Conservation (phyloP, 2,113 vertebrate species). For the Ondatra zibethicus region DNA sequence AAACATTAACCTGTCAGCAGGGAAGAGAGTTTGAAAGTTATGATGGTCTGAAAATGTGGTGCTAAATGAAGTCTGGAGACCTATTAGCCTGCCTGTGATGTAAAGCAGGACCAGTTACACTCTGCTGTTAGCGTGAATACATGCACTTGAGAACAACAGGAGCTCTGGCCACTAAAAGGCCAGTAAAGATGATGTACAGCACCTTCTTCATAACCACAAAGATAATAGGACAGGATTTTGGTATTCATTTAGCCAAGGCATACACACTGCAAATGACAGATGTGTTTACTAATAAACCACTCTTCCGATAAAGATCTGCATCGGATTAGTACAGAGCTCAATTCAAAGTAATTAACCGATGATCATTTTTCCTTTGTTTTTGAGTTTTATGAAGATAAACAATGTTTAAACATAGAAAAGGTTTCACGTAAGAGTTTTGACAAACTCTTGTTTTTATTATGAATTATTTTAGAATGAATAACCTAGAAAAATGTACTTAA, state of each 20-base stretch:
- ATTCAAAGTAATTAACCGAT: not conserved
- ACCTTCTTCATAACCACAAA: constrained; percentile 41
- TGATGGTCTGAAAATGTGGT: constrained; percentile 77
- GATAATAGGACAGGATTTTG: not conserved
- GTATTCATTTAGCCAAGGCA: not conserved
- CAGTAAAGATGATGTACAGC: constrained; percentile 42
- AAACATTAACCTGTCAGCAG: constrained; percentile 87
- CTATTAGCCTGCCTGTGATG: constrained; percentile 81
- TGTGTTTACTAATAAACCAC: not conserved
- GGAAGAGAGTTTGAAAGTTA: constrained; percentile 83
- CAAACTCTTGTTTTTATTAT: not conserved
- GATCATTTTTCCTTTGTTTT: not conserved
- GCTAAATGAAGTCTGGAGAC: constrained; percentile 84
- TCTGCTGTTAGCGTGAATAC: constrained; percentile 56
- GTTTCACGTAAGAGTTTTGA: not conserved
- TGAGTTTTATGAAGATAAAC: not conserved
- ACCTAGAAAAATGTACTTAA: not conserved
- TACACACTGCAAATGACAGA: constrained; percentile 4
- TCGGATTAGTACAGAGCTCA: not conserved
- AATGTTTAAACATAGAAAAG: constrained; percentile 3
- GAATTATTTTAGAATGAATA: not conserved
- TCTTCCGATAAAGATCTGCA: constrained; percentile 8
- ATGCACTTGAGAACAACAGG: not conserved
- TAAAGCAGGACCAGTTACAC: constrained; percentile 69
- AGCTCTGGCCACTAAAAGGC: not conserved